Percentiles rank a stretch among this genome's conserved stretches.
phyloP scores from a whole-genome alignment of 2,113 vertebrate species.

The Calypte anna region DNA sequence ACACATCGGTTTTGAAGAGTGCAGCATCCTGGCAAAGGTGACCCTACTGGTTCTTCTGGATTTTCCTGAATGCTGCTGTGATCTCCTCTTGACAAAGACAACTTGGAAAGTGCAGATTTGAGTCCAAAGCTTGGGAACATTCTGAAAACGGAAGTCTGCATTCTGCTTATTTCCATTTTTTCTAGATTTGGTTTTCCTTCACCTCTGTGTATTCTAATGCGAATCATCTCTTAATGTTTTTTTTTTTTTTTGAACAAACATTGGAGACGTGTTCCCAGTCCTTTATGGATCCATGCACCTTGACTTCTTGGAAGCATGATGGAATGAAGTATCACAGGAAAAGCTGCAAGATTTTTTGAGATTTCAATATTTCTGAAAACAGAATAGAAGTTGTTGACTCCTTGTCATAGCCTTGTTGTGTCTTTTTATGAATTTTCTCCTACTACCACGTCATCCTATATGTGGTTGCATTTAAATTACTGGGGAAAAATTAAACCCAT shows the following conservation, averaged over 20 bases:
- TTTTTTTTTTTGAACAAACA: neutral
- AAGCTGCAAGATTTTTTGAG: neutral
- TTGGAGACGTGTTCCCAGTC: neutral
- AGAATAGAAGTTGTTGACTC: neutral
- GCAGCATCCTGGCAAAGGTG: neutral
- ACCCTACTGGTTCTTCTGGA: conserved; percentile 44
- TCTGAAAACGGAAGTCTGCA: neutral
- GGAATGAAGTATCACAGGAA: neutral
- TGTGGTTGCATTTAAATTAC: conserved; percentile 18
- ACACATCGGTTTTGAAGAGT: neutral
- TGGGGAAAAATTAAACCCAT: neutral
- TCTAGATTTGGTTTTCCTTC: neutral
- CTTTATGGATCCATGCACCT: neutral
- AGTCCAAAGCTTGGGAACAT: neutral
- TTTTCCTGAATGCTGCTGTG: neutral
- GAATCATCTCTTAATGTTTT: neutral
- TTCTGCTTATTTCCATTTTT: neutral
- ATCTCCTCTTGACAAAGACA: neutral
- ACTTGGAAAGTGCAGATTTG: neutral
- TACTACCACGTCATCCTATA: neutral
- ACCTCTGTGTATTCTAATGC: neutral
- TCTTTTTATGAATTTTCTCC: neutral
- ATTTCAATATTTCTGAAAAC: neutral
- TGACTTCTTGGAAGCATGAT: neutral
- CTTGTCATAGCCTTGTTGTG: neutral